Percentiles rank a stretch among this genome's conserved stretches.
Conservation (phyloP, 2,113 vertebrate species). For the Asarcornis scutulata region DNA sequence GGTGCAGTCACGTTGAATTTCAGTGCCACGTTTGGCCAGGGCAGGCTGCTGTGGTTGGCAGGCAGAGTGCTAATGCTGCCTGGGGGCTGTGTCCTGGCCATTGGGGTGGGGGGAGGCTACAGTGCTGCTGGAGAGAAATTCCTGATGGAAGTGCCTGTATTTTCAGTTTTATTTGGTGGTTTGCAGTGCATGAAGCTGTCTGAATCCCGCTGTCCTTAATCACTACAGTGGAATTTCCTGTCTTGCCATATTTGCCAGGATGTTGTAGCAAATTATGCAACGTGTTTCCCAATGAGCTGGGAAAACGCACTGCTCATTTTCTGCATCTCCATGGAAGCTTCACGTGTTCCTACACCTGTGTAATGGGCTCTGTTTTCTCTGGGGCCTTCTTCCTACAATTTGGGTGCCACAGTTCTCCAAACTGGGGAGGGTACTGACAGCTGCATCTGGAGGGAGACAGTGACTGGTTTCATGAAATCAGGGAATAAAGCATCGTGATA, state of each 20-base stretch:
- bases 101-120: neutral
- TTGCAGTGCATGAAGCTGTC: neutral
- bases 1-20: accelerated
- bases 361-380: neutral
- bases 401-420: neutral
- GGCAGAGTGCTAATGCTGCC: accelerated
- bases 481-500: accelerated
- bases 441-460: accelerated
- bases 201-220: neutral
- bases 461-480: neutral
- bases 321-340: neutral
- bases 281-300: neutral
- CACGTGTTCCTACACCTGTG: neutral
- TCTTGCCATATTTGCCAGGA: neutral
- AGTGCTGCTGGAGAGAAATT: neutral
- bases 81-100: neutral
- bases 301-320: neutral
- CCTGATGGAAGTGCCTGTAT: neutral
- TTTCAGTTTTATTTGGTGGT: neutral
- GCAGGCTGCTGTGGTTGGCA: neutral
- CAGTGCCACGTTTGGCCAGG: accelerated
- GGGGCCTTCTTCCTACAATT: neutral
- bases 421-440: neutral
- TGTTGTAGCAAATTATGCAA: neutral
- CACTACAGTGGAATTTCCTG: neutral